Conservation (phyloP, 2,888 invertebrate species). For the Osmoderma eremita region DNA sequence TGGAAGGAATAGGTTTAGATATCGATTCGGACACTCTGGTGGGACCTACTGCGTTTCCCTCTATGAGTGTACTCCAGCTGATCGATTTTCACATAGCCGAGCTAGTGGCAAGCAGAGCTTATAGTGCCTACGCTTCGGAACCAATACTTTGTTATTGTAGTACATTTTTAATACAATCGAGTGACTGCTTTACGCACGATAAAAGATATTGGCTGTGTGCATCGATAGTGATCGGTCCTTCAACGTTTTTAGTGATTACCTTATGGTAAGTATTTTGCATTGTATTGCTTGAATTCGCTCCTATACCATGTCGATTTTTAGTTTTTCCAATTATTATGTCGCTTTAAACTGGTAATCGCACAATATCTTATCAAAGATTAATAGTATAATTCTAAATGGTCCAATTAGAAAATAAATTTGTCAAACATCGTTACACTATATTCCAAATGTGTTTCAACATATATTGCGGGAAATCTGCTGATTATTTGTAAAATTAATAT, state of each 20-base stretch:
- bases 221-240: conserved; percentile 2
- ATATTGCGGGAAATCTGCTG: background rate
- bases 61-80: conserved; percentile 10
- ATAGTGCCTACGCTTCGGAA: conserved; percentile 24
- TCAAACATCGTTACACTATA: too few relatives aligned
- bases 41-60: conserved; percentile 6
- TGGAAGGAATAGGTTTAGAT: conserved; percentile 5
- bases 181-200: conserved; percentile 7
- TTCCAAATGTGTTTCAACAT: background rate
- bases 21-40: background rate
- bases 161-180: conserved; percentile 30
- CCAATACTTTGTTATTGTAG: conserved; percentile 36
- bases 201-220: conserved; percentile 5
- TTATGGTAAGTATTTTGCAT: conserved; percentile 18
- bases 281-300: background rate
- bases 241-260: background rate
- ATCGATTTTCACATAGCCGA: conserved; percentile 40
- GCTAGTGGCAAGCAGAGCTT: conserved; percentile 41
- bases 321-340: background rate
- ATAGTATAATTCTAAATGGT: too few relatives aligned
- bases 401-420: too few relatives aligned
- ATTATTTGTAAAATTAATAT: background rate
- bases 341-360: too few relatives aligned
- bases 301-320: background rate
- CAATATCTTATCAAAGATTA: too few relatives aligned